Evolutionary conservation across 2,797 vertebrate species (phyloP).

Genomic region (Rachycentron canadum): DNA sequence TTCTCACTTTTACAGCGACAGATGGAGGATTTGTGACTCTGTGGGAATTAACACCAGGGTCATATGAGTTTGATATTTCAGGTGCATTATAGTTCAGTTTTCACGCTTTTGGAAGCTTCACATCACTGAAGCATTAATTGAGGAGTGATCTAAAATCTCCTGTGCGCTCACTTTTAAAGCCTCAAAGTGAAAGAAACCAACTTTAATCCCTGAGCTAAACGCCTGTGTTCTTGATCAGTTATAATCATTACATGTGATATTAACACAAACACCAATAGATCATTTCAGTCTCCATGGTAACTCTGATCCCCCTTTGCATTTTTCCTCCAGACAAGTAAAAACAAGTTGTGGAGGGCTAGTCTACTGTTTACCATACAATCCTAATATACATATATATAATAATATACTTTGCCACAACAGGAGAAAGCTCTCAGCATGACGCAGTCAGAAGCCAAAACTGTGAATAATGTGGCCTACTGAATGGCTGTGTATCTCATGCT

Average conservation of each 20-base stretch:
- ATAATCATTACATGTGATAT: slow-evolving; percentile 19
- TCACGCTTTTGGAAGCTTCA: not conserved
- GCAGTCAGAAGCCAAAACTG: slow-evolving; percentile 16
- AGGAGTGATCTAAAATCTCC: not conserved
- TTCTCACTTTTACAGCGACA: not conserved
- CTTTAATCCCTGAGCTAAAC: not conserved
- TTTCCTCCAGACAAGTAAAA: slow-evolving; percentile 31
- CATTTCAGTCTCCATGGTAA: slow-evolving; percentile 74
- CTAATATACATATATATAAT: not conserved
- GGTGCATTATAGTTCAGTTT: slow-evolving; percentile 7
- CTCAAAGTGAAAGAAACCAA: slow-evolving; percentile 9
- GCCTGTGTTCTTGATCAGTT: not conserved
- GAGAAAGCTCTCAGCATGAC: not conserved
- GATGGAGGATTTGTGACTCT: not conserved
- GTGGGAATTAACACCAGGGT: no score
- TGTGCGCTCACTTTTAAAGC: slow-evolving; percentile 6
- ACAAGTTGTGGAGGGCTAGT: slow-evolving; percentile 34
- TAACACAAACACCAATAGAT: slow-evolving; percentile 32
- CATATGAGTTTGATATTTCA: not conserved
- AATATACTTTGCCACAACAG: not conserved
- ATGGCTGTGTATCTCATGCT: slow-evolving; percentile 43
- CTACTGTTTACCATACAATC: not conserved
- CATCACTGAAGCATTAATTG: not conserved
- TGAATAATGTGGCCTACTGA: slow-evolving; percentile 40
- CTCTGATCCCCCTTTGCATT: slow-evolving; percentile 28